Evolutionary conservation across 2,888 invertebrate species (phyloP).

Genomic region (Tenthredo livida): DNA sequence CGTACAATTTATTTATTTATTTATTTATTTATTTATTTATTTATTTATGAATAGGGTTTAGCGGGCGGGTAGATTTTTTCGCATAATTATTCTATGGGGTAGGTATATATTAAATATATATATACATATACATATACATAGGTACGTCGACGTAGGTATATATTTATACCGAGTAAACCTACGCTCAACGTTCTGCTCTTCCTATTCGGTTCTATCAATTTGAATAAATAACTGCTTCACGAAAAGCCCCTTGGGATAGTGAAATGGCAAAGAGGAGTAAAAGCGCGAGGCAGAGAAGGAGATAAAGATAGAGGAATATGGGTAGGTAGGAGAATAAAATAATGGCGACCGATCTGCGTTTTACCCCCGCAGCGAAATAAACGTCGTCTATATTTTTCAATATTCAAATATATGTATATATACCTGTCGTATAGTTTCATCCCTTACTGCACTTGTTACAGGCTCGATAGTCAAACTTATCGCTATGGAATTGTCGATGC

Average conservation of each 20-base stretch:
- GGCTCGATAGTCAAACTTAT: too few relatives aligned
- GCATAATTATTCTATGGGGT: neutral
- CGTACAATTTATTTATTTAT: neutral
- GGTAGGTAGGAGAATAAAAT: constrained; percentile 20
- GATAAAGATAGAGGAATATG: neutral
- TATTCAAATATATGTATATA: constrained; percentile 35
- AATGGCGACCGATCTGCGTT: constrained; percentile 21
- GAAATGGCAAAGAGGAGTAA: constrained; percentile 32
- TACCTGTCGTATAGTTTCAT: neutral
- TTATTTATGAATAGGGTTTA: neutral
- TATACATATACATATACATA: neutral
- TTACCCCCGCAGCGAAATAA: neutral
- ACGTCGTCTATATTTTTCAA: constrained; percentile 22
- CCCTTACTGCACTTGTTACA: neutral
- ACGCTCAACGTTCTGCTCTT: constrained; percentile 8
- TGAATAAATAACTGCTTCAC: constrained; percentile 48
- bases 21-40: constrained; percentile 1
- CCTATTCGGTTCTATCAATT: constrained; percentile 46
- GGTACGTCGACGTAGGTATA: neutral
- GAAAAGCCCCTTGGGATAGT: constrained; percentile 42
- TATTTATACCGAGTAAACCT: neutral
- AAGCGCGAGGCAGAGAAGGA: neutral
- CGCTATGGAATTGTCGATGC: too few relatives aligned
- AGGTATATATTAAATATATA: too few relatives aligned
- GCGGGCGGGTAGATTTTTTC: neutral